These are phyloP conservation scores for Gortyna flavago DNA, from an alignment of 2,888 invertebrate genomes.

Conservation along the genomic window DNA sequence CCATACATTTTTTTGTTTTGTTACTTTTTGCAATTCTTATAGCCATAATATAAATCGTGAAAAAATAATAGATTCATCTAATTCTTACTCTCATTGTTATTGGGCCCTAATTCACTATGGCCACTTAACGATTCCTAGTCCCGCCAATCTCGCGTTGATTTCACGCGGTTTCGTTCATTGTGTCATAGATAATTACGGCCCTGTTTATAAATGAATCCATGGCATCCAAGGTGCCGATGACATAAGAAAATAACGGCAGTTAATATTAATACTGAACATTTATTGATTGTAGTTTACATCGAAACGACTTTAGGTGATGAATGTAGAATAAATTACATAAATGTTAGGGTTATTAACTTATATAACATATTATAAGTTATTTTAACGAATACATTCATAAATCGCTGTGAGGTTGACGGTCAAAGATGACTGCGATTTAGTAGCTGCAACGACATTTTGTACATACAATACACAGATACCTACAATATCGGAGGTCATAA, in stretches of 20 bases:
- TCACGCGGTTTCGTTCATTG: too few relatives aligned
- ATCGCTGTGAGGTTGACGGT: neutral
- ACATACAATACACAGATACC: too few relatives aligned
- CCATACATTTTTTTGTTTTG: neutral
- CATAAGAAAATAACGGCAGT: conserved; percentile 8
- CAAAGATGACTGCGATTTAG: neutral
- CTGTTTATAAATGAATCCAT: conserved; percentile 8
- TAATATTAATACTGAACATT: conserved; percentile 21
- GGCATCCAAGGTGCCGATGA: neutral
- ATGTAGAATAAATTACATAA: conserved; percentile 49
- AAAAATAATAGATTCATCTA: neutral
- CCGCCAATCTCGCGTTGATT: too few relatives aligned
- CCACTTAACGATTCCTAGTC: too few relatives aligned
- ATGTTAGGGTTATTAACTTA: conserved; percentile 31
- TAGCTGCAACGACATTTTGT: neutral
- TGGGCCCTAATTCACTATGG: too few relatives aligned
- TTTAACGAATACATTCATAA: conserved; percentile 15
- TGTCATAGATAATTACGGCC: too few relatives aligned
- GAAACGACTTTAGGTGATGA: conserved; percentile 25
- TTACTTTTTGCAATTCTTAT: neutral
- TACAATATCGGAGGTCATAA: neutral
- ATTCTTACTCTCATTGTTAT: neutral
- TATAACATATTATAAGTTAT: conserved; percentile 19
- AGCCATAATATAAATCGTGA: neutral
- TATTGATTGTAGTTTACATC: conserved; percentile 21